These are phyloP conservation scores for Cyanocitta stelleri DNA, from an alignment of 2,113 vertebrate species.

Conservation along the genomic window DNA sequence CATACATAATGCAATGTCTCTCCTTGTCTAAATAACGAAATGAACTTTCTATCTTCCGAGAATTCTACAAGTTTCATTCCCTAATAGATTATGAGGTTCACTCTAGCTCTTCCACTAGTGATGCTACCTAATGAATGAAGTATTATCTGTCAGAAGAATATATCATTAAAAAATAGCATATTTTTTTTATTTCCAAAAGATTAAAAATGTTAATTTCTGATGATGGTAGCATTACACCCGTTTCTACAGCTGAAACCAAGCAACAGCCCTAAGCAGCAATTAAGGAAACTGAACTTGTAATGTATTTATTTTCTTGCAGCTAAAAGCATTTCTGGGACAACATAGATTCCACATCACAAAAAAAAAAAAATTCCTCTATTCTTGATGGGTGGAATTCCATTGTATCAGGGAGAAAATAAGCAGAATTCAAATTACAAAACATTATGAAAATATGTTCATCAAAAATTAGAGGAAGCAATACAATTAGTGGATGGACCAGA, in stretches of 20 bases:
- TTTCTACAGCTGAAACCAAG: neutral
- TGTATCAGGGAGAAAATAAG: neutral
- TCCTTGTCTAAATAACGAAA: constrained; percentile 11
- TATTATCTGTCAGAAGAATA: neutral
- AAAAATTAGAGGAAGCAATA: neutral
- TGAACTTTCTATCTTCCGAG: neutral
- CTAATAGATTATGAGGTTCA: neutral
- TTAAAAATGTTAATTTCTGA: neutral
- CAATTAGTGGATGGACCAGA: neutral
- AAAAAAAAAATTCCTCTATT: neutral
- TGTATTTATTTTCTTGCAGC: neutral
- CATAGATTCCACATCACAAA: neutral
- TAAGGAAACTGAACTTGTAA: neutral
- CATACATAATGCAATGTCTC: neutral
- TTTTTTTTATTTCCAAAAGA: neutral
- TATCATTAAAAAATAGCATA: neutral
- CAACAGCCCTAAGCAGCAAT: neutral
- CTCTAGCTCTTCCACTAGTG: neutral
- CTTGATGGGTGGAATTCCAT: neutral
- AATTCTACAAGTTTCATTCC: neutral
- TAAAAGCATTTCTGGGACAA: neutral
- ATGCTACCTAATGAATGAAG: neutral
- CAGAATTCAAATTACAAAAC: neutral
- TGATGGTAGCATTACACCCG: neutral
- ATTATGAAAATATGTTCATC: neutral